These are phyloP conservation scores for Ectemnius lituratus DNA, from an alignment of 2,888 invertebrate genomes.

Conservation along the genomic window DNA sequence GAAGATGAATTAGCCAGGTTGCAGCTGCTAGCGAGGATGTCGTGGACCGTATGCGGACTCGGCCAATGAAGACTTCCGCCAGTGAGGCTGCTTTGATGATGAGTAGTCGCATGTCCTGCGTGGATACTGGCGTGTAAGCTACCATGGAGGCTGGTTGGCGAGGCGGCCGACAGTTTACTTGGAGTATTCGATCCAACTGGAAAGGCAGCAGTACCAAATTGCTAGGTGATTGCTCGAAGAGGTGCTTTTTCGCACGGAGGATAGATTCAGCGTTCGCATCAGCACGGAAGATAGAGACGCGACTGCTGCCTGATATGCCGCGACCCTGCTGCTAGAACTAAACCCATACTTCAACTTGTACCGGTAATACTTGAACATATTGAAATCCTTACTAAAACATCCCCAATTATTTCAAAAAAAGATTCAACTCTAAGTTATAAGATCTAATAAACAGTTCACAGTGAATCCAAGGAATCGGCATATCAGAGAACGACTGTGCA, in stretches of 20 bases:
- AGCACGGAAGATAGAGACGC: slow-evolving; percentile 57
- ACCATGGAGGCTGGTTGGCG: slow-evolving; percentile 73
- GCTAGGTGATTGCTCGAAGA: slow-evolving; percentile 29
- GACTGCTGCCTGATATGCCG: slow-evolving; percentile 67
- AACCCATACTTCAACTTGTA: slow-evolving; percentile 55
- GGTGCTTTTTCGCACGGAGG: slow-evolving; percentile 54
- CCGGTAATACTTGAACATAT: background rate
- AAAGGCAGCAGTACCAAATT: slow-evolving; percentile 58
- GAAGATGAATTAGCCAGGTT: slow-evolving; percentile 56
- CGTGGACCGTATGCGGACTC: slow-evolving; percentile 75
- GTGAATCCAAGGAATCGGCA: too few relatives aligned
- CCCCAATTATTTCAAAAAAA: too few relatives aligned
- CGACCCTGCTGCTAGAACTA: slow-evolving; percentile 64
- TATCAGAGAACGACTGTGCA: too few relatives aligned
- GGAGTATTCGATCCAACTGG: slow-evolving; percentile 77
- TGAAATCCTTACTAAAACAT: too few relatives aligned
- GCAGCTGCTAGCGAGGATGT: slow-evolving; percentile 69
- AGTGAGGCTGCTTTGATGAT: slow-evolving; percentile 77
- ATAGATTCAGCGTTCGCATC: slow-evolving; percentile 52
- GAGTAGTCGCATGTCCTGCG: slow-evolving; percentile 78
- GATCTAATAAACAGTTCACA: too few relatives aligned
- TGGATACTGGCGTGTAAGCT: slow-evolving; percentile 3
- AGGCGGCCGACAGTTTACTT: slow-evolving; percentile 73
- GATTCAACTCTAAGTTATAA: too few relatives aligned
- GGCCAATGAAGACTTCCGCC: slow-evolving; percentile 71